Evolutionary conservation across 1,140 invertebrate species (phyloP).

Genomic region (Pararge aegeria): DNA sequence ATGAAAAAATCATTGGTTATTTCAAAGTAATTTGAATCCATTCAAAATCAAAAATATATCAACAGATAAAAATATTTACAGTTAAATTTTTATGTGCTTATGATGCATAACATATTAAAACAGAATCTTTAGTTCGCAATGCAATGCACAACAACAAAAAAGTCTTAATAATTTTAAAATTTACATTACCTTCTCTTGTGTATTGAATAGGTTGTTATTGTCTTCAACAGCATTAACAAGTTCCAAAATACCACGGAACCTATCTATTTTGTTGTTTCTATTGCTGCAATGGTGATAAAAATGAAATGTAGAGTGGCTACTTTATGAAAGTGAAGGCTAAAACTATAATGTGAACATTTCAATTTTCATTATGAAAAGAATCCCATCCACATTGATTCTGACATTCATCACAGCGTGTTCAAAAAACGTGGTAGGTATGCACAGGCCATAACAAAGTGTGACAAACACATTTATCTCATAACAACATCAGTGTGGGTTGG

Average conservation of each 20-base stretch:
- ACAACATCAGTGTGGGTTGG: too few relatives aligned
- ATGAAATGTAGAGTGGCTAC: neutral
- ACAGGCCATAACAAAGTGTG: too few relatives aligned
- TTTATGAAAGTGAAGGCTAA: neutral
- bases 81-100: too few relatives aligned
- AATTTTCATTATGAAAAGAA: too few relatives aligned
- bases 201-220: slow-evolving; percentile 38
- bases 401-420: too few relatives aligned
- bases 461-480: too few relatives aligned
- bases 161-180: neutral
- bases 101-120: too few relatives aligned
- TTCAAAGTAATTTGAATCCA: too few relatives aligned
- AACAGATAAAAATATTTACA: too few relatives aligned
- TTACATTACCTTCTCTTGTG: slow-evolving; percentile 27
- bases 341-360: neutral
- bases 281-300: slow-evolving; percentile 24
- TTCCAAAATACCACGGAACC: slow-evolving; percentile 56
- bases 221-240: slow-evolving; percentile 48
- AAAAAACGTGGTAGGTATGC: too few relatives aligned
- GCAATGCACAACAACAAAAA: neutral
- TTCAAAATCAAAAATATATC: neutral
- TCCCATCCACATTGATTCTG: too few relatives aligned
- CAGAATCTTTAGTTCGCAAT: neutral
- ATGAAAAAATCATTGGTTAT: too few relatives aligned
- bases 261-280: slow-evolving; percentile 45